Percentiles rank a stretch among this genome's conserved stretches.
Evolutionary conservation across 2,113 vertebrate species (phyloP).

Genomic region (Austrofundulus limnaeus): DNA sequence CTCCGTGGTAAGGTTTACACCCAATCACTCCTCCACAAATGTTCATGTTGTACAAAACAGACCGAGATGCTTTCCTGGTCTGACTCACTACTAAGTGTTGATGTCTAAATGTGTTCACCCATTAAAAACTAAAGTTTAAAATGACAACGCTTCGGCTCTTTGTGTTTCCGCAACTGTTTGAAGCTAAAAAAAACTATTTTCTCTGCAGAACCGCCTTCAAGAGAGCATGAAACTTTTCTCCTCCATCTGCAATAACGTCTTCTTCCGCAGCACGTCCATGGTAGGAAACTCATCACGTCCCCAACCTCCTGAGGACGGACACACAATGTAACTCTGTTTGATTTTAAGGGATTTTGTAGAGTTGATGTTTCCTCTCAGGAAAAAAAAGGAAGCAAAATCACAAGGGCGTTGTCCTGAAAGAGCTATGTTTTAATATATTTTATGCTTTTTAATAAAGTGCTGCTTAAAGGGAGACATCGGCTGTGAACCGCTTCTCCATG

Average conservation of each 20-base stretch:
- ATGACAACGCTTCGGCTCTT: neutral
- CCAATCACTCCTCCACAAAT: neutral
- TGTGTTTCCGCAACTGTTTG: slow-evolving; percentile 8
- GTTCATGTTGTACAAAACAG: no score
- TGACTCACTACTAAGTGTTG: neutral
- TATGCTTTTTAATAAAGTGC: neutral
- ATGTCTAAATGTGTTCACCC: neutral
- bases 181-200: no score
- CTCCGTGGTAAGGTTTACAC: slow-evolving; percentile 65
- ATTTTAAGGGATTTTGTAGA: neutral
- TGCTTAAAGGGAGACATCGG: neutral
- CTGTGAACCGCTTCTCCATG: neutral
- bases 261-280: slow-evolving; percentile 81
- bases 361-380: neutral
- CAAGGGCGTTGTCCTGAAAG: slow-evolving; percentile 1
- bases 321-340: neutral
- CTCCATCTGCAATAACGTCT: slow-evolving; percentile 81
- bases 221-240: slow-evolving; percentile 81
- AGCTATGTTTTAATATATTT: neutral
- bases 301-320: slow-evolving; percentile 9
- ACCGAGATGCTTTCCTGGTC: no score
- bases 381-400: neutral
- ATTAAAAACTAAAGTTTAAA: neutral
- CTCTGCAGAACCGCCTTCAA: slow-evolving; percentile 77
- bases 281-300: slow-evolving; percentile 63